A percentile compares a stretch with the other conserved stretches of the same genome.
Conservation (phyloP, 2,797 vertebrate species). For the Anabacerthia variegaticeps region DNA sequence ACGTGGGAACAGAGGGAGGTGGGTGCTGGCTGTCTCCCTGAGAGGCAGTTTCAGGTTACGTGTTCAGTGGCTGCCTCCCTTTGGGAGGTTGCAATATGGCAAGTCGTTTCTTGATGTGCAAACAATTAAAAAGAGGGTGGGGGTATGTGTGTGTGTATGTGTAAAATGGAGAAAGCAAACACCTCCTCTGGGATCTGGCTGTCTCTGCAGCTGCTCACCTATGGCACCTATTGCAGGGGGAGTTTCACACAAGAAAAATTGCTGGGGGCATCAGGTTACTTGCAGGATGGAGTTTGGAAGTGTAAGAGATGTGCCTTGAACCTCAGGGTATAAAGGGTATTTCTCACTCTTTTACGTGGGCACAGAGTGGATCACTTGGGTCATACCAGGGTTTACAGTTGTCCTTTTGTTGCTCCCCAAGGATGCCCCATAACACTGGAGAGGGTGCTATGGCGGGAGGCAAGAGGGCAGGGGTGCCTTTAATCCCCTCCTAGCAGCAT, state of each 20-base stretch:
- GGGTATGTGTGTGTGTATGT: not conserved
- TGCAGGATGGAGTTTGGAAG: not conserved
- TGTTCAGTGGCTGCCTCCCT: conserved; percentile 25
- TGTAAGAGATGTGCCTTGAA: not conserved
- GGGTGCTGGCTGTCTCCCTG: not conserved
- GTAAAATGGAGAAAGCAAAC: conserved; percentile 42
- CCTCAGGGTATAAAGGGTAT: not conserved
- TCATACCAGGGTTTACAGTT: not conserved
- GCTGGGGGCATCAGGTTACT: not conserved
- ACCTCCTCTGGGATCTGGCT: conserved; percentile 11
- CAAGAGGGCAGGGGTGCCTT: not conserved
- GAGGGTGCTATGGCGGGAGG: not conserved
- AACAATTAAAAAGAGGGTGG: conserved; percentile 56
- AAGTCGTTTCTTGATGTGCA: conserved; percentile 53
- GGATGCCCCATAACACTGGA: not conserved
- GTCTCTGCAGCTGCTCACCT: conserved; percentile 34
- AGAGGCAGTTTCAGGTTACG: conserved; percentile 60
- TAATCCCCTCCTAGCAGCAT: not conserved
- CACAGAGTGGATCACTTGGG: not conserved
- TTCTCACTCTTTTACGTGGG: not conserved
- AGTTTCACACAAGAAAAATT: conserved; percentile 25
- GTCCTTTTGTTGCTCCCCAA: not conserved
- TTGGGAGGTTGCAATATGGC: not conserved
- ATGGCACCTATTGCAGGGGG: not conserved
- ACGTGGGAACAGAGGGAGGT: not conserved